Evolutionary conservation across 2,113 vertebrate genomes (phyloP).

Genomic region (Calidris pygmaea): DNA sequence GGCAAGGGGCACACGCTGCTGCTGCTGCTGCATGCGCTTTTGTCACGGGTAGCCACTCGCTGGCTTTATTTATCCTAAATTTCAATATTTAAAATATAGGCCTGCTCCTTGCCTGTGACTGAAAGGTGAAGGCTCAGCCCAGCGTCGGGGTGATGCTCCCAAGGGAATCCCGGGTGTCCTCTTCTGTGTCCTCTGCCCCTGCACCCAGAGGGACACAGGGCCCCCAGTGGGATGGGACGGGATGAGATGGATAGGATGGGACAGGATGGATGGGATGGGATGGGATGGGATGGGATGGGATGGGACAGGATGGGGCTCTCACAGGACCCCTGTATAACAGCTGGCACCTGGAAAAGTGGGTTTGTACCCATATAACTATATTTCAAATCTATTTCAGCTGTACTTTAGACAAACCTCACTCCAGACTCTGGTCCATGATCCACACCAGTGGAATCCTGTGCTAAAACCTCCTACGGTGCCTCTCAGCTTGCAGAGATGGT

Average conservation of each 20-base stretch:
- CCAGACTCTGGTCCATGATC: accelerated
- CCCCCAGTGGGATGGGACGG: no score
- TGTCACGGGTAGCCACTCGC: background rate
- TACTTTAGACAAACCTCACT: background rate
- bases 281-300: background rate
- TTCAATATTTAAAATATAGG: background rate
- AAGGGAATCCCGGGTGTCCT: accelerated
- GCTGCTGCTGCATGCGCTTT: background rate
- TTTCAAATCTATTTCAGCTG: background rate
- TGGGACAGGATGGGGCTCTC: background rate
- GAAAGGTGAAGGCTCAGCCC: background rate
- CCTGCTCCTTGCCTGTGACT: background rate
- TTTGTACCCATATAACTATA: background rate
- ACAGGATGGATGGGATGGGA: background rate
- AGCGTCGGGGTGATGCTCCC: background rate
- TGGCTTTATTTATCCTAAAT: background rate
- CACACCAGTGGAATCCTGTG: accelerated
- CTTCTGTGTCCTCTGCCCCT: no score
- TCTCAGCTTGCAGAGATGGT: background rate
- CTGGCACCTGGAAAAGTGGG: no score
- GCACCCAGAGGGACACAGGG: accelerated
- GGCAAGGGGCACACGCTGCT: background rate
- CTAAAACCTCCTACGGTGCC: background rate
- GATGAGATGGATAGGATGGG: no score
- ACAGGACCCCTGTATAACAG: background rate